Percentiles rank a stretch among this genome's conserved stretches.
These are phyloP conservation scores for Hololepta plana DNA, from an alignment of 2,888 invertebrate species.

Conservation along the genomic window DNA sequence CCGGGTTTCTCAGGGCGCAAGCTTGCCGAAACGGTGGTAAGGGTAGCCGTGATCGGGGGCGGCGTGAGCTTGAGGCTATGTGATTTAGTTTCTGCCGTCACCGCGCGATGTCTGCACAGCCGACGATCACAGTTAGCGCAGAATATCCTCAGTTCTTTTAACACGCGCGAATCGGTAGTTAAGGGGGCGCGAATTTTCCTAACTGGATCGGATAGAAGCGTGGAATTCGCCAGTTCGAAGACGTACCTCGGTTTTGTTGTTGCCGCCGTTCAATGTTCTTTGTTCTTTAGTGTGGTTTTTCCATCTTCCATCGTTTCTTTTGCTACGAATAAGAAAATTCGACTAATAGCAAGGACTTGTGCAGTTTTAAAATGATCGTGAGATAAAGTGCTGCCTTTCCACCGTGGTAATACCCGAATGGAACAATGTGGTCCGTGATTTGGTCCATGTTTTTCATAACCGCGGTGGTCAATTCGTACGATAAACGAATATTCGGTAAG, in stretches of 20 bases:
- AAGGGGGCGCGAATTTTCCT: slow-evolving; percentile 6
- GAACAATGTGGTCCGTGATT: slow-evolving; percentile 8
- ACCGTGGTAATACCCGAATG: slow-evolving; percentile 4
- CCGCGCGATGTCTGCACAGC: slow-evolving; percentile 20
- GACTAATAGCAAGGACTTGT: no score
- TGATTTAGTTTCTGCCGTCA: slow-evolving; percentile 24
- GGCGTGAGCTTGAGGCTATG: slow-evolving; percentile 24
- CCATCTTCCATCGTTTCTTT: no score
- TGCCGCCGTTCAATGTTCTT: no score
- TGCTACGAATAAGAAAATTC: no score
- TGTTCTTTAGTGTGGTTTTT: no score
- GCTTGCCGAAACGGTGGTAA: slow-evolving; percentile 20
- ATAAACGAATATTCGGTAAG: slow-evolving; percentile 19
- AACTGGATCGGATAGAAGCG: slow-evolving; percentile 10
- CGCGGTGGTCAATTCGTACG: slow-evolving; percentile 13
- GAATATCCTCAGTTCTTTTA: no score
- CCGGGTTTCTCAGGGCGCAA: slow-evolving; percentile 22
- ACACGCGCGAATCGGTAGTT: slow-evolving; percentile 13
- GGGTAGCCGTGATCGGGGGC: slow-evolving; percentile 22
- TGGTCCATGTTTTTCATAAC: slow-evolving; percentile 8
- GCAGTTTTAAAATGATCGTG: no score
- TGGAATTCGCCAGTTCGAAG: slow-evolving; percentile 14
- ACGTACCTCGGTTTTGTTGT: no score
- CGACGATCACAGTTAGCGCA: no score
- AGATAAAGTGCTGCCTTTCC: no score